Evolutionary conservation across 2,888 invertebrate genomes (phyloP), one percentile per base, ranked within the genome.

Genomic region (Rhorus exstirpatorius): DNA sequence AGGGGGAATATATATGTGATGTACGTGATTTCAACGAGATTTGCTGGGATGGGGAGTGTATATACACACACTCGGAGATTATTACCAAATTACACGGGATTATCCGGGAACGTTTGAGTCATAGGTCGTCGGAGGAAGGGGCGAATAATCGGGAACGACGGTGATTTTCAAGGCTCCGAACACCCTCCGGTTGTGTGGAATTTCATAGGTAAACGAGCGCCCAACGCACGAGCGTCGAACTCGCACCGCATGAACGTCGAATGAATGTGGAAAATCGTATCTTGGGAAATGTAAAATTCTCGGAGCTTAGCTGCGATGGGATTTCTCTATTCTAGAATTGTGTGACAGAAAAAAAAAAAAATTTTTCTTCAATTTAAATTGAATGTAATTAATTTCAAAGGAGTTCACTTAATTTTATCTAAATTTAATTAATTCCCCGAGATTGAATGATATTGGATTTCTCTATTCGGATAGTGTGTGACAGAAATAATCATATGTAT

Each of bases 71-170:
- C 63, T 72, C 87, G 81, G 85, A 84, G 90, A 90, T 90, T 89
- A 90, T 89, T 89, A 88, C 81, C 86, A 88, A 90, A 90, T 90
- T 88, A 90, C 89, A 89, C 83, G 81, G 83, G 88, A 84, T 85
- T 81, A 84, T 80, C 77, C 74, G 74, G 21, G 63, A 60, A 65
- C 58, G 68, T 70, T 75, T 74, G 74, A 65, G 55, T 49, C n/a
- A n/a, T 4, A 38, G 68, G 12, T 26, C 6, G 60, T n/a, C 4
- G 38, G 65, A 14, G 61, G 63, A 78, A 63, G 68, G 46, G 46
- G 24, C 14, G 74, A 75, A 44, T 19, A 75, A 63, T 44, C 53
- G 74, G n/a, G 63, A 26, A 17, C 41, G 65, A 31, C 31, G 31
- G 41, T 65, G 75, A 74, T 74, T 74, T 74, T 14, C 51, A 17